These are phyloP conservation scores for Rissa tridactyla DNA, from an alignment of 2,113 vertebrate species.

Conservation along the genomic window DNA sequence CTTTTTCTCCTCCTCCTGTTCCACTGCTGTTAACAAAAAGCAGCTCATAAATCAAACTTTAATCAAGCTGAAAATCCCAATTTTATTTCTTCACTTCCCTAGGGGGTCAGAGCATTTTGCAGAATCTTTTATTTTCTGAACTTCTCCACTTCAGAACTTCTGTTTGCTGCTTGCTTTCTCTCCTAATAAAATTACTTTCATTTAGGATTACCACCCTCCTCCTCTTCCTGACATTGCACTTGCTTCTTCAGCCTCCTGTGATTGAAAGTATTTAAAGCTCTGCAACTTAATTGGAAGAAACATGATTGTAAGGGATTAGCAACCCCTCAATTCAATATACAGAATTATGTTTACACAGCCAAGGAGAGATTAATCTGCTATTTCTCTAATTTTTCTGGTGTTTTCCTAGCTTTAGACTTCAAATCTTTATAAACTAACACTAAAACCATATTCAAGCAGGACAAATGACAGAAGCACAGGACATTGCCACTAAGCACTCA, in stretches of 20 bases:
- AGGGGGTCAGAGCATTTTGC: slow-evolving; percentile 42
- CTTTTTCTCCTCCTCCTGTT: slow-evolving; percentile 51
- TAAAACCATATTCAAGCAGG: not conserved
- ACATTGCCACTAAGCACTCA: not conserved
- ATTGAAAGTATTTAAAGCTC: slow-evolving; percentile 69
- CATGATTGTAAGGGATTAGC: slow-evolving; percentile 83
- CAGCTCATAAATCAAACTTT: slow-evolving; percentile 64
- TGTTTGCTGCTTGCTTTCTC: slow-evolving; percentile 37
- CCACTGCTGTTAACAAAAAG: slow-evolving; percentile 53
- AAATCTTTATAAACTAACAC: slow-evolving; percentile 23
- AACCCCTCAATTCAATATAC: slow-evolving; percentile 70
- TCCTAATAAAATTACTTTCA: slow-evolving; percentile 68
- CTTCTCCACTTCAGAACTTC: slow-evolving; percentile 47
- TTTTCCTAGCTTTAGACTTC: slow-evolving; percentile 49
- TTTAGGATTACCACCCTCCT: slow-evolving; percentile 60
- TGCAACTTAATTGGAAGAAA: slow-evolving; percentile 72
- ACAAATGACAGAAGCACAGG: not conserved
- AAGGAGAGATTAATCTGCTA: slow-evolving; percentile 60
- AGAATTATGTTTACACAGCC: slow-evolving; percentile 76
- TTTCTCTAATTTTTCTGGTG: slow-evolving; percentile 73
- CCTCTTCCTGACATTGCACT: slow-evolving; percentile 11
- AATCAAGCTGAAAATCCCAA: slow-evolving; percentile 66
- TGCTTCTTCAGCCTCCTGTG: slow-evolving; percentile 36
- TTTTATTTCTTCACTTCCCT: slow-evolving; percentile 41
- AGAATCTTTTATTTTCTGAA: slow-evolving; percentile 68